Evolutionary conservation across 2,888 invertebrate species (phyloP).

Genomic region (Ectemnius continuus): DNA sequence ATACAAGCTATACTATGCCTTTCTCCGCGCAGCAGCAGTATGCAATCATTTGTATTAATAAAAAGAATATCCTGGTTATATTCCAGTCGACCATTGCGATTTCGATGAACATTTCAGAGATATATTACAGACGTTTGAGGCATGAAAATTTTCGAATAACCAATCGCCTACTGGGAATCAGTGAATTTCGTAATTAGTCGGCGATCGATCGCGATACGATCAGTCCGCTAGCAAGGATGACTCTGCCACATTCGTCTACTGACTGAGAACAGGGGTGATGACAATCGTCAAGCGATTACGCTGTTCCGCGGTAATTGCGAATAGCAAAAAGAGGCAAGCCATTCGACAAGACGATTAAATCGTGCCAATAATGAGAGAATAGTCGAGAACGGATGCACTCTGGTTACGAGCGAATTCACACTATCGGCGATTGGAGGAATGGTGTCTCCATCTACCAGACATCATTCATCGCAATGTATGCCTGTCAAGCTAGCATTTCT

Average conservation of each 20-base stretch:
- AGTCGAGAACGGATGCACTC: background rate
- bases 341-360: constrained; percentile 1
- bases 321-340: background rate
- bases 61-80: too few relatives aligned
- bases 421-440: constrained; percentile 13
- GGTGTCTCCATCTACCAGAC: background rate
- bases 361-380: background rate
- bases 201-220: too few relatives aligned
- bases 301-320: background rate
- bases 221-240: too few relatives aligned
- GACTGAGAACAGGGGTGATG: background rate
- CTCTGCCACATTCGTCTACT: background rate
- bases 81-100: too few relatives aligned
- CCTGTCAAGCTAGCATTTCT: too few relatives aligned
- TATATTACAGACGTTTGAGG: too few relatives aligned
- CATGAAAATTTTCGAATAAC: too few relatives aligned
- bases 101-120: too few relatives aligned
- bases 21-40: background rate
- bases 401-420: constrained; percentile 5
- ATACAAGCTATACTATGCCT: too few relatives aligned
- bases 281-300: background rate
- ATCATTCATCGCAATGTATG: constrained; percentile 18
- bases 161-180: too few relatives aligned
- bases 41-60: too few relatives aligned
- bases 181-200: too few relatives aligned